Base-by-base conservation (phyloP, 1,140 invertebrate genomes). In the Platyscapa corneri region DNA sequence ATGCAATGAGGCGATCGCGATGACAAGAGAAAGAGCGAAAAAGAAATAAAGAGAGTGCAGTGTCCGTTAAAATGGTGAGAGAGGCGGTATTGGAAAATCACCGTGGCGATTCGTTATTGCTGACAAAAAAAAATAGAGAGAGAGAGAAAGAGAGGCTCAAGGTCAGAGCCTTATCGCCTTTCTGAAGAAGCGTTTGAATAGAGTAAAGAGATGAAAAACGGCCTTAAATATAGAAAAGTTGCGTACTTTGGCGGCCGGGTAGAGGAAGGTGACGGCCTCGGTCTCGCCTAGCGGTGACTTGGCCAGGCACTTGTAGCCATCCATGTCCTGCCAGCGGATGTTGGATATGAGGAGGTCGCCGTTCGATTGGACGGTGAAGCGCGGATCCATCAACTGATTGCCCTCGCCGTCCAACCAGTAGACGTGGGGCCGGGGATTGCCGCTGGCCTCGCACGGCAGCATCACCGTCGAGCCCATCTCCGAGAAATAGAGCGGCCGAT, bases 241-340 rank as follows among this genome's bases (percentile, higher is more conserved):
- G 76, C 86, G 84, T 86, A 86, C 86, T 93, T 94, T 92, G 95
- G 95, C 91, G 91, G 96, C 93, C 20, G 97, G 96, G 90, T 98
- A 98, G 16, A 98, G 90, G 92, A 98, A 98, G 27, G 96, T 96
- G 32, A 94, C 93, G 3, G 93, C 93, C 34, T 94, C 93, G 87
- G 96, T 96, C 76, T 95, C 94, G 18, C 96, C 96, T 49, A 94
- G 92, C 3, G 92, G 88, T 90, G 97, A 97, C 84, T 95, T 94
- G 8, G 96, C 96, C 1, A 95, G 93, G 89, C 97, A 98, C 6
- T 94, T 95, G 93, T 96, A 98, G 18, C 93, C 93, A 42, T 97
- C 97, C 97, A 98, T 97, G 89, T 97, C 96, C 23, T 93, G 91
- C 96, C 96, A 98, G 30, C 92, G 93, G 27, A 97, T 90, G 46